These are phyloP conservation scores for Sesamia inferens DNA, from an alignment of 2,888 invertebrate species.

Conservation along the genomic window DNA sequence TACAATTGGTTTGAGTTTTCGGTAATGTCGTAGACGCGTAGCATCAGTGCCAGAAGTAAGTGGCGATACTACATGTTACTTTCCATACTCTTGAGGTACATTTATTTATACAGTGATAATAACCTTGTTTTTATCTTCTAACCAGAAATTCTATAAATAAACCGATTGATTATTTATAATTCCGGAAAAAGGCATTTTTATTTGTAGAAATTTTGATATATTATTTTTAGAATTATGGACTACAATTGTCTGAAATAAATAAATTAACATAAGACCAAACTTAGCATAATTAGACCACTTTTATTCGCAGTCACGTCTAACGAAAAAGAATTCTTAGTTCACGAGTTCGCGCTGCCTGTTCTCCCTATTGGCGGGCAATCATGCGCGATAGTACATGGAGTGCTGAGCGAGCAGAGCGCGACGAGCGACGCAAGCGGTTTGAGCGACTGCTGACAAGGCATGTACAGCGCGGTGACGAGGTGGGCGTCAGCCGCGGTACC, in stretches of 20 bases:
- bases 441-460: slow-evolving; percentile 20
- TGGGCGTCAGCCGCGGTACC: slow-evolving; percentile 2
- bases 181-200: too few species aligned
- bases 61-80: slow-evolving; percentile 5
- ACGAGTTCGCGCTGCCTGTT: slow-evolving; percentile 23
- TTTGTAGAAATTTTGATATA: too few species aligned
- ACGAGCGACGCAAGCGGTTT: slow-evolving; percentile 9
- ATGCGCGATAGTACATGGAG: slow-evolving; percentile 34
- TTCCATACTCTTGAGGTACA: background rate
- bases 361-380: slow-evolving; percentile 37
- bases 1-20: too few species aligned
- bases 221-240: background rate
- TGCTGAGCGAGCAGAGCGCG: slow-evolving; percentile 38
- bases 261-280: slow-evolving; percentile 24
- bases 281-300: slow-evolving; percentile 39
- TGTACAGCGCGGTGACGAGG: slow-evolving; percentile 1
- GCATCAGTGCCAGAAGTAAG: background rate
- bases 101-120: background rate
- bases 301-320: slow-evolving; percentile 44
- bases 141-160: slow-evolving; percentile 5
- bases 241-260: too few species aligned
- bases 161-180: background rate
- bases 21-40: slow-evolving; percentile 22
- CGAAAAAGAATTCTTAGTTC: slow-evolving; percentile 17
- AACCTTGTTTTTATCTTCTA: background rate